phyloP scores from a whole-genome alignment of 2,797 vertebrate genomes.

The Dendrocincla tyrannina region DNA sequence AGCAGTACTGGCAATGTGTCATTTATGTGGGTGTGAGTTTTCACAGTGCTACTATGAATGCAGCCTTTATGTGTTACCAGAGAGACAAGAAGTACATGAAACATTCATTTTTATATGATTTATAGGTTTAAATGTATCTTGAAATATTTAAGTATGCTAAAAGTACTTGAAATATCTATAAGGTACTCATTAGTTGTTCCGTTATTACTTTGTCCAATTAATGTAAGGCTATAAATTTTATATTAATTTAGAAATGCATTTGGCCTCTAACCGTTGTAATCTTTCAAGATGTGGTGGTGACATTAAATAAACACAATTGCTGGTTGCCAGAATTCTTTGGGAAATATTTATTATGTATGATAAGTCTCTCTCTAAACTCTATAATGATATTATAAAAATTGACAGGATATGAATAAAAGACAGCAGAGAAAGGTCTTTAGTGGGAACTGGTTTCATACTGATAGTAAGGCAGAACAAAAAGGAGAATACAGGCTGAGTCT shows the following conservation, averaged over 20 bases:
- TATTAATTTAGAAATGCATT: slow-evolving; percentile 34
- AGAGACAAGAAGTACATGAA: background rate
- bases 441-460: background rate
- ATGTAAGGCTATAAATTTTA: slow-evolving; percentile 20
- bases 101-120: background rate
- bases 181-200: background rate
- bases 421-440: background rate
- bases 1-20: background rate
- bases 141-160: slow-evolving; percentile 6
- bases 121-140: background rate
- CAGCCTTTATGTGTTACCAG: background rate
- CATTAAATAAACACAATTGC: slow-evolving; percentile 43
- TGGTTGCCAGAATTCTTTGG: background rate
- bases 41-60: background rate
- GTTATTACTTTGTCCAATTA: slow-evolving; percentile 42
- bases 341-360: slow-evolving; percentile 18
- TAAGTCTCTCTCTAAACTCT: slow-evolving; percentile 20
- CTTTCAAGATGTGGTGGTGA: background rate
- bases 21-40: background rate
- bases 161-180: background rate
- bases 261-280: background rate
- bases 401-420: background rate
- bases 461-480: background rate
- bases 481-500: background rate
- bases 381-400: background rate